Evolutionary conservation across 2,888 invertebrate species (phyloP).

Genomic region (Clivina fossor): DNA sequence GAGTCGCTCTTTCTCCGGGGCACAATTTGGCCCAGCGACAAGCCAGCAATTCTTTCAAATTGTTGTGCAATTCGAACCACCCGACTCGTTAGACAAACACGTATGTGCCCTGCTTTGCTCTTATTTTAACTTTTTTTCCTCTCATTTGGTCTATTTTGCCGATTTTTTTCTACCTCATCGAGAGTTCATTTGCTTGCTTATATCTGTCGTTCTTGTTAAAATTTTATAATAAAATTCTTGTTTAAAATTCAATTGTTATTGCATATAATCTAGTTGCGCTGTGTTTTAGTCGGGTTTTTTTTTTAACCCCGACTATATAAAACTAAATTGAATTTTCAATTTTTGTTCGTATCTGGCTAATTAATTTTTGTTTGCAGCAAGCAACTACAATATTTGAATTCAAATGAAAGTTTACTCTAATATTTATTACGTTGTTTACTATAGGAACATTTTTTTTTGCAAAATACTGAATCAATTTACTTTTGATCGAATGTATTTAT

Average conservation of each 20-base stretch:
- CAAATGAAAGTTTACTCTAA: not conserved
- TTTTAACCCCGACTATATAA: not conserved
- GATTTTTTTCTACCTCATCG: conserved; percentile 11
- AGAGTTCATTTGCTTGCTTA: conserved; percentile 2
- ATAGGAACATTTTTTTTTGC: too few species aligned
- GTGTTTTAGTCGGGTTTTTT: conserved; percentile 1
- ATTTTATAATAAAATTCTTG: conserved; percentile 18
- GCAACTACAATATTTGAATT: not conserved
- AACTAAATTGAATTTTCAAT: conserved; percentile 21
- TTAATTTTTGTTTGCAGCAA: conserved; percentile 18
- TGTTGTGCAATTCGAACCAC: conserved; percentile 17
- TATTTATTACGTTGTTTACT: too few species aligned
- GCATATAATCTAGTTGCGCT: conserved; percentile 24
- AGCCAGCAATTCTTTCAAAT: conserved; percentile 30
- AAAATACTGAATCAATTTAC: too few species aligned
- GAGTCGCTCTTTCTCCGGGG: conserved; percentile 28
- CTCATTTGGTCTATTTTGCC: not conserved
- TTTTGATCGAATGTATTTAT: too few species aligned
- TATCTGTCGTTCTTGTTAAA: conserved; percentile 21
- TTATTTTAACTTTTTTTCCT: not conserved
- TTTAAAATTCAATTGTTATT: conserved; percentile 31
- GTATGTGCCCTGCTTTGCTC: not conserved
- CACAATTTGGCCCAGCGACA: conserved; percentile 31
- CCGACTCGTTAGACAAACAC: conserved; percentile 24
- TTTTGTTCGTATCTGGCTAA: conserved; percentile 18